A percentile compares a stretch with the other conserved stretches of the same genome.
Evolutionary conservation across 37 sponge, comb jelly and placozoan genomes (phyloP).

Genomic region (Eunapius fragilis): DNA sequence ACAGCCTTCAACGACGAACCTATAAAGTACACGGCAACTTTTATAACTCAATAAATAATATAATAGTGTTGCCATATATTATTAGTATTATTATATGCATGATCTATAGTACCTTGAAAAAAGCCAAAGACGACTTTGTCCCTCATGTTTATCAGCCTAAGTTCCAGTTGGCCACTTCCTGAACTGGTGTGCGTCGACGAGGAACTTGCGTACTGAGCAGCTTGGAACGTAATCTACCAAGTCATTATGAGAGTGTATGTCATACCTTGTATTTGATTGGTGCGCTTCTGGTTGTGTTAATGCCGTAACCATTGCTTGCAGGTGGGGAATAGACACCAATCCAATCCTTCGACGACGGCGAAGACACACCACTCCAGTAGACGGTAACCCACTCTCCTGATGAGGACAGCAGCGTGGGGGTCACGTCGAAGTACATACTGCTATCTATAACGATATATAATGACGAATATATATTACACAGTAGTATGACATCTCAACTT

Average conservation of each 20-base stretch:
- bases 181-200: constrained; percentile 23
- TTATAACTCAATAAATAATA: no score
- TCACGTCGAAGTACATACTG: neutral
- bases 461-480: no score
- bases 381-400: constrained; percentile 70
- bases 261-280: constrained; percentile 59
- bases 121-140: constrained; percentile 53
- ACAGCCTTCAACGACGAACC: constrained; percentile 18
- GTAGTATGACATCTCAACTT: neutral
- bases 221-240: no score
- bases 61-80: no score
- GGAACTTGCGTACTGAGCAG: constrained; percentile 23
- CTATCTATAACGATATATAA: neutral
- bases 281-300: constrained; percentile 46
- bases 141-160: constrained; percentile 66
- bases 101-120: constrained; percentile 52
- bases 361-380: constrained; percentile 31
- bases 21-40: no score
- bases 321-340: constrained; percentile 72
- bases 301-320: constrained; percentile 17
- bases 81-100: no score
- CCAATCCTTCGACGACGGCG: constrained; percentile 47
- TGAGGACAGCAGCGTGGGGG: neutral
- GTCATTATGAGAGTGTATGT: neutral
- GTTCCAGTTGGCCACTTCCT: constrained; percentile 37